These are phyloP conservation scores for Zophobas morio DNA, from an alignment of 1,140 invertebrate genomes.

Conservation along the genomic window DNA sequence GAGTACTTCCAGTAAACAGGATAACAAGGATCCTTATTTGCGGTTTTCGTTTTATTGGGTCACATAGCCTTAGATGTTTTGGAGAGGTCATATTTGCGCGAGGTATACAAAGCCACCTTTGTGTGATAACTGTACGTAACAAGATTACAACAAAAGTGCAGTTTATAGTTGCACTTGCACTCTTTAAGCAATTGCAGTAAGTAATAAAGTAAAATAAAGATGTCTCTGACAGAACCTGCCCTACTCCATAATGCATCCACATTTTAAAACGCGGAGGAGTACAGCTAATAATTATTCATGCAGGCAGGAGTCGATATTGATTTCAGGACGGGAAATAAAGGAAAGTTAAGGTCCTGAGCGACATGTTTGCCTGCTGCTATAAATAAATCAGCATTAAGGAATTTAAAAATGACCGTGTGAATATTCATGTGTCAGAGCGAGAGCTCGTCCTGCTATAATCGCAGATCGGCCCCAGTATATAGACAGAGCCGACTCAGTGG, in stretches of 20 bases:
- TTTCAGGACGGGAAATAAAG: conserved; percentile 34
- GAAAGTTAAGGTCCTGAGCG: conserved; percentile 42
- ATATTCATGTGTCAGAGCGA: conserved; percentile 42
- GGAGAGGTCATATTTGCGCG: no score
- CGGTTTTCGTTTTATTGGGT: no score
- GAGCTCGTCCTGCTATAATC: conserved; percentile 27
- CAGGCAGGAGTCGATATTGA: conserved; percentile 41
- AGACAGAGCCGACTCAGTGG: conserved; percentile 17
- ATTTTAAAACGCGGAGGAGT: neutral
- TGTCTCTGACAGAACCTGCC: no score
- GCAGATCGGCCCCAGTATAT: conserved; percentile 29
- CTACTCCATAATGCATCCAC: conserved; percentile 3
- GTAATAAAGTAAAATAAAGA: no score
- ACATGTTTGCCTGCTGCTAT: conserved; percentile 45
- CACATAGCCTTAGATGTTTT: no score
- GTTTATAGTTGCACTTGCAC: no score
- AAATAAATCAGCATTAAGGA: conserved; percentile 48
- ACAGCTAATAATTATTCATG: conserved; percentile 28
- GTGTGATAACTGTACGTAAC: no score
- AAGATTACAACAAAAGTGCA: no score
- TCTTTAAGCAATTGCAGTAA: no score
- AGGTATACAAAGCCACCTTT: no score
- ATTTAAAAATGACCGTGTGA: conserved; percentile 47
- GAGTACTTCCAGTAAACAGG: no score
- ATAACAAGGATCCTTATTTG: no score